Conservation (phyloP, 2,888 invertebrate species). For the Acleris literana region DNA sequence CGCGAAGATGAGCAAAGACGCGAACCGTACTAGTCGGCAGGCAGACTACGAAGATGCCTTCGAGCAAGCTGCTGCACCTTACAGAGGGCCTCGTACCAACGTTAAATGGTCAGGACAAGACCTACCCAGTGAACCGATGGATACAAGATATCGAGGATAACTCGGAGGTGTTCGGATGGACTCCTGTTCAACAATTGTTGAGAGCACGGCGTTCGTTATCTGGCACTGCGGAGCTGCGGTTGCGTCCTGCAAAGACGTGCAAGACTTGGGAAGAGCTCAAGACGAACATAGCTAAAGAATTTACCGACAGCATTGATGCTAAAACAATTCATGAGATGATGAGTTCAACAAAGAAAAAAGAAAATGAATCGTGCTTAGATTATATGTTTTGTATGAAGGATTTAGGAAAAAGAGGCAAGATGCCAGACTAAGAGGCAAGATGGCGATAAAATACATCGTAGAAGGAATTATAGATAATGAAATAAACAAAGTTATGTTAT, state of each 20-base stretch:
- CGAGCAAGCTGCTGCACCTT: not conserved
- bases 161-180: constrained; percentile 36
- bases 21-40: too few species aligned
- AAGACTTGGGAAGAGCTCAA: constrained; percentile 14
- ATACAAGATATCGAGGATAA: constrained; percentile 36
- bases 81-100: constrained; percentile 1
- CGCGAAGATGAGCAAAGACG: too few species aligned
- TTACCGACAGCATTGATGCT: too few species aligned
- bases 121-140: constrained; percentile 14
- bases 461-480: not conserved
- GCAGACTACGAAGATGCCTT: too few species aligned
- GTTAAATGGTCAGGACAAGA: constrained; percentile 5
- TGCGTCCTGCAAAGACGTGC: not conserved
- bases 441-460: not conserved
- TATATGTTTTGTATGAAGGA: constrained; percentile 3
- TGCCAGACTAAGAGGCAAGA: constrained; percentile 2
- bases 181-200: constrained; percentile 29
- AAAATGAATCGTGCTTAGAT: constrained; percentile 4
- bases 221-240: constrained; percentile 7
- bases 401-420: not conserved
- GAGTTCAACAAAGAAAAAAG: constrained; percentile 9
- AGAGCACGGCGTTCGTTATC: constrained; percentile 28
- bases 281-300: not conserved
- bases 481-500: too few species aligned
- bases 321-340: constrained; percentile 16